These are phyloP conservation scores for Haemorhous mexicanus DNA, from an alignment of 2,113 vertebrate species.

Conservation along the genomic window DNA sequence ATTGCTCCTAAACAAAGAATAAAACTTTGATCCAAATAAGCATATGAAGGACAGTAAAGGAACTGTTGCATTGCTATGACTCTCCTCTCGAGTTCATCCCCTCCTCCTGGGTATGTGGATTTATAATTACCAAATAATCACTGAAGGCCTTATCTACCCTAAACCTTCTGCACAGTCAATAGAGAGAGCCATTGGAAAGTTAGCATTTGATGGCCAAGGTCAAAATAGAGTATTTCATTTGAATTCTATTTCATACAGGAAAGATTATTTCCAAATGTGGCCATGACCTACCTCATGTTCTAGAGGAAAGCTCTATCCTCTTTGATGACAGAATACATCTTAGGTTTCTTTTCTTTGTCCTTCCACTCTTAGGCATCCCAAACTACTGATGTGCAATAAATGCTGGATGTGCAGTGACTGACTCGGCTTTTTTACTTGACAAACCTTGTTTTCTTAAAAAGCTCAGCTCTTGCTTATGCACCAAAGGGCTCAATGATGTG, in stretches of 20 bases:
- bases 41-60: background rate
- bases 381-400: background rate
- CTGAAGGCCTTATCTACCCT: background rate
- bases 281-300: background rate
- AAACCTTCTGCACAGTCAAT: background rate
- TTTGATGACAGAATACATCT: background rate
- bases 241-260: no score
- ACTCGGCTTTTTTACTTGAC: accelerated
- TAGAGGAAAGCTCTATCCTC: background rate
- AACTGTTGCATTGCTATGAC: background rate
- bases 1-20: background rate
- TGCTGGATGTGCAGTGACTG: background rate
- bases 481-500: background rate
- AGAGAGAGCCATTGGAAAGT: background rate
- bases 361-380: background rate
- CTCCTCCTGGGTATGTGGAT: background rate
- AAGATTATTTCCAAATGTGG: no score
- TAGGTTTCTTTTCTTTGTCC: background rate
- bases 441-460: background rate
- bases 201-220: no score
- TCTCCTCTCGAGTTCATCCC: background rate
- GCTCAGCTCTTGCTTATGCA: background rate
- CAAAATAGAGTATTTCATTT: no score
- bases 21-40: background rate
- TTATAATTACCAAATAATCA: background rate